phyloP scores from a whole-genome alignment of 2,797 vertebrate genomes.

The Coranthus polyacanthus region DNA sequence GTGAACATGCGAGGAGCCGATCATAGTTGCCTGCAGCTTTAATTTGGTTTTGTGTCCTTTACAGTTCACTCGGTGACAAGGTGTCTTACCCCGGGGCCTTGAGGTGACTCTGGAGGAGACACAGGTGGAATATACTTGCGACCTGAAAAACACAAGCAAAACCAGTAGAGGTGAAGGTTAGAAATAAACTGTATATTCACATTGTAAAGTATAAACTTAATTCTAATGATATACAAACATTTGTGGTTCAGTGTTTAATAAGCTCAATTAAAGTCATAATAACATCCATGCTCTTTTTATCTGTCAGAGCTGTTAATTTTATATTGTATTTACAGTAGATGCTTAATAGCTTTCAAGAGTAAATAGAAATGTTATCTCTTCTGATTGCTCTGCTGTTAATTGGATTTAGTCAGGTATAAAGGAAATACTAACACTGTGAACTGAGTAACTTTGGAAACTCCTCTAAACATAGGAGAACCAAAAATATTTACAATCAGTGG shows the following conservation, averaged over 20 bases:
- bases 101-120: slow-evolving; percentile 81
- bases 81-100: slow-evolving; percentile 89
- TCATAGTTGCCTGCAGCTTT: neutral
- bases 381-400: slow-evolving; percentile 33
- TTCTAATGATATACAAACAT: no score
- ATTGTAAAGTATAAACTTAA: no score
- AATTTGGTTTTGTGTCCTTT: neutral
- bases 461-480: slow-evolving; percentile 20
- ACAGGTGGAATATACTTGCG: slow-evolving; percentile 27
- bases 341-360: slow-evolving; percentile 30
- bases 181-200: no score
- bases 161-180: neutral
- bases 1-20: no score
- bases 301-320: slow-evolving; percentile 35
- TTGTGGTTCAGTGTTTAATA: no score
- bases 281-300: slow-evolving; percentile 12
- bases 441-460: slow-evolving; percentile 22
- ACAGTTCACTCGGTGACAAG: slow-evolving; percentile 21
- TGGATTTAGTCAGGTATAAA: slow-evolving; percentile 38
- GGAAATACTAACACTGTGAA: slow-evolving; percentile 7
- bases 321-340: slow-evolving; percentile 30
- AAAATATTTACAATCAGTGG: slow-evolving; percentile 44
- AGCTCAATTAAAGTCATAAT: no score
- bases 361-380: slow-evolving; percentile 33
- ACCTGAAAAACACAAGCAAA: slow-evolving; percentile 67